phyloP scores from a whole-genome alignment of 2,797 vertebrate species.

The Esox lucius region DNA sequence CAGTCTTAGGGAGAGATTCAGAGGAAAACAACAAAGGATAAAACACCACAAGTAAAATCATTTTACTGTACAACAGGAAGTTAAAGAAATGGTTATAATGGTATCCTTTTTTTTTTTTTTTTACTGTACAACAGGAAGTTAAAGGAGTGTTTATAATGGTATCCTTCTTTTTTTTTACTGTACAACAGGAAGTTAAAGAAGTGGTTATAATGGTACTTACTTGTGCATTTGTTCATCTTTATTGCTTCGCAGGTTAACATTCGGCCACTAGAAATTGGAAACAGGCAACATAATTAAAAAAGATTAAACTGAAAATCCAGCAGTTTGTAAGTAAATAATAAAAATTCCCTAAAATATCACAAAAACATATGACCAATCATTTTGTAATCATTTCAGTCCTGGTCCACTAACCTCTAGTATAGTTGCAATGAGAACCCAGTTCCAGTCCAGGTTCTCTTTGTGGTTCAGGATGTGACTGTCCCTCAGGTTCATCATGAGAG shows the following conservation, averaged over 20 bases:
- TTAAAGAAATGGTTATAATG: too few species aligned
- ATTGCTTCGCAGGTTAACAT: constrained; percentile 82
- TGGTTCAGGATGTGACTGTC: constrained; percentile 87
- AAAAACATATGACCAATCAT: not conserved
- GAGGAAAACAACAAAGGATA: not conserved
- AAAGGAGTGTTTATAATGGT: not conserved
- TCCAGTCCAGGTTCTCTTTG: constrained; percentile 87
- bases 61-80: not conserved
- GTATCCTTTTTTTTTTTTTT: too few species aligned
- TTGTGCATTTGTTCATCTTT: constrained; percentile 88
- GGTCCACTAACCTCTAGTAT: constrained; percentile 79
- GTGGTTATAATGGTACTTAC: constrained; percentile 52
- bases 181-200: not conserved
- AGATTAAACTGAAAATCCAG: too few species aligned
- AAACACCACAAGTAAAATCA: not conserved
- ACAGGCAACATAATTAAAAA: constrained; percentile 6
- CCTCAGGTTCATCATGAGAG: constrained; percentile 80
- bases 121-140: not conserved
- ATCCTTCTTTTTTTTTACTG: not conserved
- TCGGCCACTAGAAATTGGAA: constrained; percentile 79
- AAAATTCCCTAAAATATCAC: too few species aligned
- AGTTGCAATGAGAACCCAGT: constrained; percentile 87
- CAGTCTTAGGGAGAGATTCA: too few species aligned
- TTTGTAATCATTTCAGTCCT: not conserved
- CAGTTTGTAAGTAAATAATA: too few species aligned